Conservation (phyloP, 2,113 vertebrate species). For the Emydocephalus ijimae region DNA sequence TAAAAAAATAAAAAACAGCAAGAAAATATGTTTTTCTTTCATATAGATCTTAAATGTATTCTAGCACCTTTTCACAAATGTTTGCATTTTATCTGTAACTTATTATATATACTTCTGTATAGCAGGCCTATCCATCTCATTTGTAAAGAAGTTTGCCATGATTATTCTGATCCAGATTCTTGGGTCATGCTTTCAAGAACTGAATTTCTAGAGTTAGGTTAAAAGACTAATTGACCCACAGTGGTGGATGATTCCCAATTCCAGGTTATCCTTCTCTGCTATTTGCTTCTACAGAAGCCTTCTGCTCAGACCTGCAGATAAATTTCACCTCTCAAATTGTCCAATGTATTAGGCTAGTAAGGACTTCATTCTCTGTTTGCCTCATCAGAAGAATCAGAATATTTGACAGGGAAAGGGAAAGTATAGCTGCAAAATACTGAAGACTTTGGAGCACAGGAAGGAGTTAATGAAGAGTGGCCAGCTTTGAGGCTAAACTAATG, state of each 20-base stretch:
- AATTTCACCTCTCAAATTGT: not conserved
- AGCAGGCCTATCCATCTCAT: not conserved
- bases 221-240: not conserved
- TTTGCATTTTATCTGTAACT: not conserved
- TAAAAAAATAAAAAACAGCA: not conserved
- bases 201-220: not conserved
- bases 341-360: not conserved
- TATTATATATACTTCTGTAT: not conserved
- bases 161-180: not conserved
- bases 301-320: not conserved
- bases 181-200: not conserved
- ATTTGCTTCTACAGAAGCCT: not conserved
- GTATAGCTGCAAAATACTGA: not conserved
- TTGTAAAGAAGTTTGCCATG: not conserved
- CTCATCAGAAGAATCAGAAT: not conserved
- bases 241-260: not conserved
- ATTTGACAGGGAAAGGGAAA: not conserved
- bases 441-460: not conserved
- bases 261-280: not conserved
- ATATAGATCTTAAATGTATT: not conserved
- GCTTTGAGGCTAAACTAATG: constrained; percentile 14
- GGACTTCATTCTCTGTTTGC: too few relatives aligned
- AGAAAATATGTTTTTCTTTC: not conserved
- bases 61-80: not conserved
- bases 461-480: constrained; percentile 12